Conservation (phyloP, 1,140 invertebrate species). For the Drosophila ficusphila region DNA sequence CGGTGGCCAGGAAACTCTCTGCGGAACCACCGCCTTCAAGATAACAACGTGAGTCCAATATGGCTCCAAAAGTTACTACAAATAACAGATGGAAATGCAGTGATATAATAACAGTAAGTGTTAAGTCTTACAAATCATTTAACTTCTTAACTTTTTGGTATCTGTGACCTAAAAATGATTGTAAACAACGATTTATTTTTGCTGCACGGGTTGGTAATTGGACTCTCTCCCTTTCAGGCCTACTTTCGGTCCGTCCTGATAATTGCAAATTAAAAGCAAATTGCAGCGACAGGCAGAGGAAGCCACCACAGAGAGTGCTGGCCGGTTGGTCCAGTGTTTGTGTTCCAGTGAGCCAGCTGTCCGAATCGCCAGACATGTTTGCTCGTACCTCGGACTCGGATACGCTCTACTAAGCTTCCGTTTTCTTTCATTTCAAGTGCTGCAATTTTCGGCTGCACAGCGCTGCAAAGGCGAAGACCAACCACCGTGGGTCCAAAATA, state of each 20-base stretch:
- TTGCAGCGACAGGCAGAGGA: constrained; percentile 50
- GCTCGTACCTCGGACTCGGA: constrained; percentile 64
- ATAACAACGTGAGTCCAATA: constrained; percentile 93
- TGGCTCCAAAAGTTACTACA: constrained; percentile 84
- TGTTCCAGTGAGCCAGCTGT: constrained; percentile 56
- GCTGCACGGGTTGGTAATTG: background rate
- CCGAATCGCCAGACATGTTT: constrained; percentile 61
- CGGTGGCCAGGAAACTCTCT: constrained; percentile 95
- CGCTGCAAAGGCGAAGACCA: constrained; percentile 39
- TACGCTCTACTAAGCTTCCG: constrained; percentile 79
- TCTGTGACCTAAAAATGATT: constrained; percentile 10
- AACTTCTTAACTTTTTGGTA: background rate
- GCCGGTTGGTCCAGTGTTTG: constrained; percentile 39
- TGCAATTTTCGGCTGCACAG: constrained; percentile 56
- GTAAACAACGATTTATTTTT: constrained; percentile 14
- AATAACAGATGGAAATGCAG: constrained; percentile 10
- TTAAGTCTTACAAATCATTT: no score
- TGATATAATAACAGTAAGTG: background rate
- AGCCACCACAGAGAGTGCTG: constrained; percentile 36
- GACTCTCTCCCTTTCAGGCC: constrained; percentile 50
- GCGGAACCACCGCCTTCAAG: constrained; percentile 94
- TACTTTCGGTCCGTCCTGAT: constrained; percentile 22
- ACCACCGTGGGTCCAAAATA: constrained; percentile 10
- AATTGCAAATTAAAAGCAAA: constrained; percentile 50
- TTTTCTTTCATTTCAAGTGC: constrained; percentile 47